Evolutionary conservation across 2,113 vertebrate species (phyloP), one percentile per base, ranked within the genome.

Genomic region (Mus pahari): DNA sequence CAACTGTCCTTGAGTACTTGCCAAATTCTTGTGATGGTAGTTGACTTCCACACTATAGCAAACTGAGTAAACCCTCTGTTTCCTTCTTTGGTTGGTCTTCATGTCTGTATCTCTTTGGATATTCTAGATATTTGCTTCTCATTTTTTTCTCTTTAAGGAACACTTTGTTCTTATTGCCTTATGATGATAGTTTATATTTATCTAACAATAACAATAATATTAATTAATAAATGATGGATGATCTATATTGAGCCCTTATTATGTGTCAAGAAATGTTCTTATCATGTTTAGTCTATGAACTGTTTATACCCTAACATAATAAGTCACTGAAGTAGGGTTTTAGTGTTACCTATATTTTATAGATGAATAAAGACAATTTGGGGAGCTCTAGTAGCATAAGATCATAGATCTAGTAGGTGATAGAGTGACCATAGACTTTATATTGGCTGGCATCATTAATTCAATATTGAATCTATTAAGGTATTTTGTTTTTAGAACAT

Each of bases 191-290:
- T 48, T 68, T 68, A 19, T 20, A 31, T 31, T 33, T 2, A 36
- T 50, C 42, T 2, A 86, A 24, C 5, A 77, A 68, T 73, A 90
- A 75, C 11, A 86, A 74, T 66, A 93, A 86, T 73, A 81, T 74
- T 97, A 50, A 92, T 94, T 94, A 82, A 75, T 89, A 92, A 75
- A 66, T 90, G 68, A 92, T 74, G 53, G 50, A 31, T 90, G 86
- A 91, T 42, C 19, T 94, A 7, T 77, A 36, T 64, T 81, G 53
- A 90, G 20, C 2, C 22, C 45, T 96, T 79, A 92, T 66, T 77
- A 81, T 84, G 78, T 71, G 68, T 64, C 78, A 93, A 94, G 64
- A 95, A 74, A 50, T 75, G 1, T 88, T 78, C 33, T 84, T 94
- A 92, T 10, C 39, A 74, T 42, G 14, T 91, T 95, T 62, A 86